Base-by-base conservation (phyloP, 92 coral and sea anemone genomes). In the Actinostola sp. region DNA sequence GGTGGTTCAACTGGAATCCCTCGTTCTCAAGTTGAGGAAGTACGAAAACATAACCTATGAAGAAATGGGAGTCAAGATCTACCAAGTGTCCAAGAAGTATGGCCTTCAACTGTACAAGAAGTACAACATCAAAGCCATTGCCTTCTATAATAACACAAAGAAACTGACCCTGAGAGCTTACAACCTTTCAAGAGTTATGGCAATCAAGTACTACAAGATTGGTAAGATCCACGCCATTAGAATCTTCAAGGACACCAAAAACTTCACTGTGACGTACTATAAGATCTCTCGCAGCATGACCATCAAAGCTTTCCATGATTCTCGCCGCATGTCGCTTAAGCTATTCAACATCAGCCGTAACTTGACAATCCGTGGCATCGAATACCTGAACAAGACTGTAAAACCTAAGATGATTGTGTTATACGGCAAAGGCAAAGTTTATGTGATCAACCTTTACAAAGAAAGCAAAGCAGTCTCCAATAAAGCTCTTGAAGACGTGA, bases 31-130 rank as follows among this genome's bases (percentile, higher is more conserved):
- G 55, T 26, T 84, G 32, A 64, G 92, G 61, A 56, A 83, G 85
- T 77, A 66, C 59, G 97, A 90, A 60, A 84, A 90, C 70, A 83
- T 90, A 88, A 87, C 97, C 1, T 90, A 70, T 50, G 92, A 90
- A 50, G 88, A 90, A 60, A 67, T 90, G 55, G 90, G 63, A 28
- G 20, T 79, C 38, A 76, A 80, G 73, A 52, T 70, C 12, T 87
- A 76, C 74, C 77, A 90, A 34, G 39, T 83, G 26, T 64, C 89
- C 14, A 78, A 81, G 52, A 70, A 84, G 42, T 73, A 66, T 21
- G 97, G 92, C 11, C 63, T 90, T 64, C 79, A 73, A 1, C 68
- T 90, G 51, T 90, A 90, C 81, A 79, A 80, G 88, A 87, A 87
- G 59, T 76, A 82, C 77, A 79, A 85, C 76, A 32, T 88, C 33